Base-by-base conservation (phyloP, 1,140 invertebrate species). In the Diachasmimorpha longicaudata region DNA sequence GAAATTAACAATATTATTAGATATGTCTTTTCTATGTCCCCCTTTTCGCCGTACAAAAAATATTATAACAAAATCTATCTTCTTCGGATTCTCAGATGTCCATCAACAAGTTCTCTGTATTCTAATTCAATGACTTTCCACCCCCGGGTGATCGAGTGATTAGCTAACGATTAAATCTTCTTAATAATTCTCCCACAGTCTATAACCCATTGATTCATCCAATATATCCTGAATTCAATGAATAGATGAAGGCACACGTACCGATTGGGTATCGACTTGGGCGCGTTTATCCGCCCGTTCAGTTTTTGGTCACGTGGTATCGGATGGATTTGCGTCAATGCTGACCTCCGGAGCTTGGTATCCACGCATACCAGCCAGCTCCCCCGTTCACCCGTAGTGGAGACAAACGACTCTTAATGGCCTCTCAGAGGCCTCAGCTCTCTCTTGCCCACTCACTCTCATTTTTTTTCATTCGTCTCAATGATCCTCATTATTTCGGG, bases 241-340 rank as follows among this genome's bases (percentile, higher is more conserved):
- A 55, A 55, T 55, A 55, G 14, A 31, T 31, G 21, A 58, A 16
- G 52, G 8, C 16, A 19, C 23, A 63, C 2, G 4, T 11, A 6
- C 3, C 58, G 58, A 63, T 63, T 63, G 19, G 23, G 14, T 63
- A 63, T 39, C n/a, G 36, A 36, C 36, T 36, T 68, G 66, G 25
- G 66, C n/a, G n/a, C 36, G 36, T 77, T 79, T 63, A 69, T 75
- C 70, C 67, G 31, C 55, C 66, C 72, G 42, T 70, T 77, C 31
- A 39, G 68, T 42, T 68, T 68, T 42, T 55, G 74, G 81, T 86
- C 86, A 87, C 85, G 86, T 87, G 86, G 85, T 81, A 79, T 82
- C 82, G 81, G 80, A 85, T 86, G 85, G 83, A 87, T 86, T 87
- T 87, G 85, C 86, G 86, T 87, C 86, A 87, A 86, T 86, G 85